Base-by-base conservation (phyloP, 2,797 vertebrate species). In the Philypnodon macrostomus region DNA sequence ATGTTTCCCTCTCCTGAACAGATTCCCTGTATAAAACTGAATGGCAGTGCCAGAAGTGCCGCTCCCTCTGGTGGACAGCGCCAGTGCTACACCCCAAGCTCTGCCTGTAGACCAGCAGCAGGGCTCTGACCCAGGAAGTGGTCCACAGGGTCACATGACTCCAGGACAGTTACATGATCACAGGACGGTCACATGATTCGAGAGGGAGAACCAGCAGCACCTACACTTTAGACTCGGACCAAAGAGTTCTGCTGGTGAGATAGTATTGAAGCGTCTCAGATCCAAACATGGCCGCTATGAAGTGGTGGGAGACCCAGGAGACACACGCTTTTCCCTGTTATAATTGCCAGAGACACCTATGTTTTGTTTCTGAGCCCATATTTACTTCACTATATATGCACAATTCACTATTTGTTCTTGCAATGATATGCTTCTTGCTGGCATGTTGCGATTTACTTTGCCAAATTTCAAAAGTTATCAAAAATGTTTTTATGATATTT, bases 51-150 rank as follows among this genome's bases (percentile, higher is more conserved):
- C 82, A 84, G 79, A 81, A 71, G 79, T 78, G 75, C 66, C 79
- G 73, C 62, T 55, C 81, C 79, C 75, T 80, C 83, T 73, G 61
- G 82, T 83, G 85, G 80, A 84, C 71, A 55, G 75, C 67, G 47
- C 73, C 75, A 78, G 79, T 59, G 67, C 61, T 56, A 76, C 71
- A 68, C 62, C 77, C 57, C 73, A 57, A 51, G 44, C 70, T 69
- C 71, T 66, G 70, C 72, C 79, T 77, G 75, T 64, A 56, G 73
- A 81, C 76, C 76, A 83, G 73, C 76, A 83, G 73, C 70, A 75
- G 81, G 70, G 69, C 66, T 73, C 73, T 75, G 74, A 81, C 54
- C 67, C 74, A 79, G 75, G 74, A 85, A 67, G 70, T 55, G 40
- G 67, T 52, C 79, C 69, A 81, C 71, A 79, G 79, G 80, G 79